phyloP scores from a whole-genome alignment of 2,113 vertebrate genomes.

The Cebus imitator region DNA sequence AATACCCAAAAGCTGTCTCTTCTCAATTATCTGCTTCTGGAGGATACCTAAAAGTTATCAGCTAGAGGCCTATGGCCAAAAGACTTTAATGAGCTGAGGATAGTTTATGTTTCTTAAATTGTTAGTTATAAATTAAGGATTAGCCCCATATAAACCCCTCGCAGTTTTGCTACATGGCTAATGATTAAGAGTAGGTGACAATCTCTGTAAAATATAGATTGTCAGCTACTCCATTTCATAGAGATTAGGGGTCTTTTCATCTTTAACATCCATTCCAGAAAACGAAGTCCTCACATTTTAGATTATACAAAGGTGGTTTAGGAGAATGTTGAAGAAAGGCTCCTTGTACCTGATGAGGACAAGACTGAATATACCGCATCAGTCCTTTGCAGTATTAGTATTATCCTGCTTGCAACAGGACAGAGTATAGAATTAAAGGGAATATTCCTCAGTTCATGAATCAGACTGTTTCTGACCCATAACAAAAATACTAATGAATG shows the following conservation, averaged over 20 bases:
- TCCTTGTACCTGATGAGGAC: neutral
- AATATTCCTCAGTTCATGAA: neutral
- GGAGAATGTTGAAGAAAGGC: neutral
- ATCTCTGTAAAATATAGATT: neutral
- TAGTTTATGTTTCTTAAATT: neutral
- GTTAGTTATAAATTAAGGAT: neutral
- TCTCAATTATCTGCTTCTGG: neutral
- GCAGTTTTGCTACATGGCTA: neutral
- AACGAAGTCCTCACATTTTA: neutral
- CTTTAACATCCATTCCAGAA: neutral
- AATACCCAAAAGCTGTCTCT: neutral
- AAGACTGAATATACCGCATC: neutral
- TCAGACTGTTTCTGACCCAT: neutral
- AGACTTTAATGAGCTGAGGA: neutral
- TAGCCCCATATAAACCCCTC: neutral
- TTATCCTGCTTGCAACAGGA: neutral
- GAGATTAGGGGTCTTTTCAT: neutral
- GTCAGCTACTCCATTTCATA: neutral
- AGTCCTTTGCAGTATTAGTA: neutral
- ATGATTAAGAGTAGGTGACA: neutral
- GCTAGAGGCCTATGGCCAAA: neutral
- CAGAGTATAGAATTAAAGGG: neutral
- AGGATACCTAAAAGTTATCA: neutral
- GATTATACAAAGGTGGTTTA: neutral
- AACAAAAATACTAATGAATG: neutral